A percentile compares a stretch with the other conserved stretches of the same genome.
Conservation (phyloP, 2,797 vertebrate species). For the Chlorospingus semifuscus region DNA sequence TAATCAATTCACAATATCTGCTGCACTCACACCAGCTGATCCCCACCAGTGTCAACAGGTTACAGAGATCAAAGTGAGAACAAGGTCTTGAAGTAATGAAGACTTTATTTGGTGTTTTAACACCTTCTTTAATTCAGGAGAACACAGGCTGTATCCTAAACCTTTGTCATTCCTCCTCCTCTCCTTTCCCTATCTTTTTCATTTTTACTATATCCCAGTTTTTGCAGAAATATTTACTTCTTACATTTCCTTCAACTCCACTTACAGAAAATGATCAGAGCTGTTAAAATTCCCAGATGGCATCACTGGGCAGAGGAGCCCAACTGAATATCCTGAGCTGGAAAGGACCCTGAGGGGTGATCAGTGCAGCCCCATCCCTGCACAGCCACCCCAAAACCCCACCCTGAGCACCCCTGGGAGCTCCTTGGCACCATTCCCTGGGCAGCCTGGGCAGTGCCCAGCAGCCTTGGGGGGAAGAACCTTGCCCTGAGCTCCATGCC, state of each 20-base stretch:
- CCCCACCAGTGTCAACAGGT: constrained; percentile 28
- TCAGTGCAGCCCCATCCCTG: rapidly evolving
- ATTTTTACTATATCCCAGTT: neutral
- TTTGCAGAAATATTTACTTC: neutral
- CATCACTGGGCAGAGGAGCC: neutral
- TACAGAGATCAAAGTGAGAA: neutral
- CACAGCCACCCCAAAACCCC: neutral
- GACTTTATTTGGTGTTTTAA: neutral
- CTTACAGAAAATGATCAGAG: neutral
- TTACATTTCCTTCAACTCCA: neutral
- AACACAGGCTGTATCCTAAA: neutral
- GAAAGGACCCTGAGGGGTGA: rapidly evolving
- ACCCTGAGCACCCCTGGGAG: neutral
- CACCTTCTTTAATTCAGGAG: neutral
- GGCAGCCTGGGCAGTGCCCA: neutral
- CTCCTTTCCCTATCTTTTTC: neutral
- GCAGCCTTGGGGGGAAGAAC: neutral
- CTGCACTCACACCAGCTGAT: constrained; percentile 24
- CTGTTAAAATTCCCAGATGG: neutral
- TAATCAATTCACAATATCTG: neutral
- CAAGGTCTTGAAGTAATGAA: neutral
- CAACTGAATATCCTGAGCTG: neutral
- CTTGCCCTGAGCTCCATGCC: neutral
- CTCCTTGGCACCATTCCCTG: neutral
- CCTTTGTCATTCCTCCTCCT: neutral